phyloP scores from a whole-genome alignment of 2,888 invertebrate species.

The Anoplius nigerrimus region DNA sequence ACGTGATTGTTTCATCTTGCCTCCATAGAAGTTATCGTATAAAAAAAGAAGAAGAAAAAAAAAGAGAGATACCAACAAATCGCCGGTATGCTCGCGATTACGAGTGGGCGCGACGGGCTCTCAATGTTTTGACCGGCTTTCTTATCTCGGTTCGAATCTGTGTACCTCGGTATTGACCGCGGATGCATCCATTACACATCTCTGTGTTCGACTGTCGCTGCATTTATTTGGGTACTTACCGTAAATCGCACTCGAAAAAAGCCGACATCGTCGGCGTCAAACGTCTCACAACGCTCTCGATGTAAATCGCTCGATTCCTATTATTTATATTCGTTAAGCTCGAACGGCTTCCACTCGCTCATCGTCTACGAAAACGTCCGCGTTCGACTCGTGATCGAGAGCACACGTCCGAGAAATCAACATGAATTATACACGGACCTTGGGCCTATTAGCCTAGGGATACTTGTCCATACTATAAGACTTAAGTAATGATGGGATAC shows the following conservation, averaged over 20 bases:
- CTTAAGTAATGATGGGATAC: constrained; percentile 73
- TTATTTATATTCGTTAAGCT: no score
- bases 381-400: constrained; percentile 32
- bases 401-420: constrained; percentile 49
- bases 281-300: no score
- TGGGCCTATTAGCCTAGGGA: constrained; percentile 70
- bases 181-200: background rate
- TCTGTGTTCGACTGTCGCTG: background rate
- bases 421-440: constrained; percentile 64
- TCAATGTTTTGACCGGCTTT: background rate
- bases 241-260: background rate
- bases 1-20: constrained; percentile 66
- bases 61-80: constrained; percentile 4
- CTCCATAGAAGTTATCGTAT: constrained; percentile 65
- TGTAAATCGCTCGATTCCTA: no score
- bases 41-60: constrained; percentile 44
- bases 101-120: background rate
- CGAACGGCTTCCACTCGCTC: background rate
- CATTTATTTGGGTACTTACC: constrained; percentile 8
- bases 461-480: constrained; percentile 75
- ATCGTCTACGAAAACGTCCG: background rate
- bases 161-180: background rate
- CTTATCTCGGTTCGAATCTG: background rate
- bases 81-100: background rate
- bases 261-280: no score